Conservation (phyloP, 2,113 vertebrate species). For the Platichthys stellatus region DNA sequence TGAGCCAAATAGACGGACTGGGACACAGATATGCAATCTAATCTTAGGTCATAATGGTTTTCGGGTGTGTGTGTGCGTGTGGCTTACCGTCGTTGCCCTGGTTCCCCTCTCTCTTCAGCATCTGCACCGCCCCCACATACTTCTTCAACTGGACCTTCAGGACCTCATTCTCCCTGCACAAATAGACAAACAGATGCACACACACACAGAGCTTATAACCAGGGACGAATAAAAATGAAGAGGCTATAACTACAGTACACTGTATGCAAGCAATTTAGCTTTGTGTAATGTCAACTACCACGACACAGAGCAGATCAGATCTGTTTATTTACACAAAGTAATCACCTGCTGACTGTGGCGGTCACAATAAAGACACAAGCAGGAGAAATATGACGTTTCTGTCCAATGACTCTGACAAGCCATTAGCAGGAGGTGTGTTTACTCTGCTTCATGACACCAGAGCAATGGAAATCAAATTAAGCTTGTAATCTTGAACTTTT, state of each 20-base stretch:
- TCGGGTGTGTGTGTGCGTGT: constrained; percentile 13
- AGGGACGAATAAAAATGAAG: constrained; percentile 5
- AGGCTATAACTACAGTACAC: background rate
- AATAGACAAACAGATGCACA: constrained; percentile 42
- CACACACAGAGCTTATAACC: background rate
- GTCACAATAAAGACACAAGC: background rate
- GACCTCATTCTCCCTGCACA: constrained; percentile 95
- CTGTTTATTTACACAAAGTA: background rate
- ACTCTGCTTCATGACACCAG: constrained; percentile 25
- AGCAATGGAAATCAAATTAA: background rate
- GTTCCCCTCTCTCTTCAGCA: constrained; percentile 95
- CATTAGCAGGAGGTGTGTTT: constrained; percentile 6
- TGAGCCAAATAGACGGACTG: constrained; percentile 45
- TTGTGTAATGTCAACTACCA: constrained; percentile 8
- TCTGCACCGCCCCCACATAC: constrained; percentile 98
- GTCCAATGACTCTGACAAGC: no score
- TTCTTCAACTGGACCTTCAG: constrained; percentile 99
- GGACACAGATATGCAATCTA: constrained; percentile 45
- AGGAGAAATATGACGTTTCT: no score
- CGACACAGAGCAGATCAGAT: background rate
- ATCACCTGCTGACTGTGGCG: background rate
- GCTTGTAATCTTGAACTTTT: no score
- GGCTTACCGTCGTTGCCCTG: constrained; percentile 89
- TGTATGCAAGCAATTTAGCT: background rate
- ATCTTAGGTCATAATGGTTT: constrained; percentile 47